These are phyloP conservation scores for Uromys caudimaculatus DNA, from an alignment of 2,797 vertebrate species.

Conservation along the genomic window DNA sequence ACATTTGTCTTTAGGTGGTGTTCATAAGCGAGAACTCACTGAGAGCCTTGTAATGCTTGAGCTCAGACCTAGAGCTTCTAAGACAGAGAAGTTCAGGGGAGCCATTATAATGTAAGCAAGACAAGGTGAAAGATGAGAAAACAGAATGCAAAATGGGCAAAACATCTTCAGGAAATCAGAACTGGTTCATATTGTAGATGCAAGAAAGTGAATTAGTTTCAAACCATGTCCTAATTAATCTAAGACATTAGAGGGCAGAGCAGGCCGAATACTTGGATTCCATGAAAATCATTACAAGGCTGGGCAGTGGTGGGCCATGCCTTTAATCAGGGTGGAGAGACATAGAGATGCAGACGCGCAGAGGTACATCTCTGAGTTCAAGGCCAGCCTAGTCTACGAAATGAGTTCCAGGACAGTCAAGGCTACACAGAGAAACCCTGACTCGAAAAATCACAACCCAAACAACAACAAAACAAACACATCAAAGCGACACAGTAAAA, in stretches of 20 bases:
- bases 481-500: slow-evolving; percentile 24
- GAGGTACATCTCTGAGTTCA: neutral
- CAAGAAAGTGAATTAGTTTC: neutral
- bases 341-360: neutral
- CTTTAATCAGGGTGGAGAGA: neutral
- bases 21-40: neutral
- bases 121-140: neutral
- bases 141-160: neutral
- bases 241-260: neutral
- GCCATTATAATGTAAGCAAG: neutral
- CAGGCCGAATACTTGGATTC: neutral
- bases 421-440: neutral
- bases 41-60: slow-evolving; percentile 12
- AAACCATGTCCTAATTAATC: neutral
- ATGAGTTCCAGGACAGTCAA: neutral
- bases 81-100: neutral
- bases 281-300: neutral
- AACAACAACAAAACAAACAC: slow-evolving; percentile 4
- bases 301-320: no score
- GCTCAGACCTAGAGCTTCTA: slow-evolving; percentile 20
- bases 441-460: neutral
- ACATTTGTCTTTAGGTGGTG: neutral
- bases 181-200: neutral
- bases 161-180: slow-evolving; percentile 11
- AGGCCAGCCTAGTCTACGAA: neutral